Base-by-base conservation (phyloP, 53 echinoderm and acorn worm species). In the Henricia sp. region DNA sequence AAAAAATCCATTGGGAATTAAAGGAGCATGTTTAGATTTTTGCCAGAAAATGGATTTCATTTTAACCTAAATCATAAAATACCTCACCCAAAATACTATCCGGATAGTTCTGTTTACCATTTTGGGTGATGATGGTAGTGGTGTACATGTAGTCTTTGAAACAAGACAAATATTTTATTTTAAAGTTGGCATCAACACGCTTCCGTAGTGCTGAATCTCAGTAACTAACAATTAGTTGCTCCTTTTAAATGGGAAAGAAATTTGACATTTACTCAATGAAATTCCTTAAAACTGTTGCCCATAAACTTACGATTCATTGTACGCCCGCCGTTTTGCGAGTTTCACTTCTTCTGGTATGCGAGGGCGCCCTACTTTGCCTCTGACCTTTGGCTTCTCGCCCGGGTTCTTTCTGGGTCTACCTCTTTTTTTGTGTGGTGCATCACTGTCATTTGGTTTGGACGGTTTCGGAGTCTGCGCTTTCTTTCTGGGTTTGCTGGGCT, bases 271-370 rank as follows among this genome's bases (percentile, higher is more conserved):
- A 19, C 4, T 17, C 14, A 54, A 54, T 19, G 13, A 17, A 19
- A 23, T 44, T 44, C 44, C 44, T 53, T 53, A 3, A 53, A 53
- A 53, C 9, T 21, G 3, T 16, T 17, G 6, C 53, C 3, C 53
- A 53, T 3, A 53, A 53, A 53, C 80, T 80, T 80, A 80, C 80
- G 80, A 63, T 13, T 80, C 80, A 48, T 64, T 80, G 80, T 64
- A 64, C 2, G 80, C 80, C 36, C 50, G 63, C 50, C 64, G 41
- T 27, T 80, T 80, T 1, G 64, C 80, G 34, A 64, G 33, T 43
- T 48, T 32, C 35, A 64, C 32, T 37, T 80, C 80, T 28, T 80
- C 80, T 8, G 80, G 42, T 50, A 80, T n/a, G 32, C 41, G 80
- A 34, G 80, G 80, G 80, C 80, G 80, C 46, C 80, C 80, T 63